Conservation (phyloP, 2,113 vertebrate species). For the Triplophysa siluroides region DNA sequence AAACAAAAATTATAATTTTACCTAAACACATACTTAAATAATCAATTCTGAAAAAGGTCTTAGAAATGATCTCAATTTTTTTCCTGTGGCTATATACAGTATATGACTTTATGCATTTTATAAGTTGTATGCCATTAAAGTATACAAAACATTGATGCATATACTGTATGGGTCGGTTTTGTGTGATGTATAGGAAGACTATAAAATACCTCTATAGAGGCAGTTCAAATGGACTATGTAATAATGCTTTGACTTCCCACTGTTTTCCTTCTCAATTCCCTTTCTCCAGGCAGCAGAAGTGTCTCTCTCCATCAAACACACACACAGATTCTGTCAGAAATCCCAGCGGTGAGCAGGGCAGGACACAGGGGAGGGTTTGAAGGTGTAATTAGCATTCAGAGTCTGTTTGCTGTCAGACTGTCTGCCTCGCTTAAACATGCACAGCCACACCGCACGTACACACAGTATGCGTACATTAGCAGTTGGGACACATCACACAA, state of each 20-base stretch:
- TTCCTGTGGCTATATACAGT: no score
- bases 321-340: conserved; percentile 27
- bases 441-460: background rate
- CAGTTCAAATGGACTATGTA: background rate
- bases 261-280: conserved; percentile 16
- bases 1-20: no score
- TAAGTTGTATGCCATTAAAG: no score
- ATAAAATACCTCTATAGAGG: conserved; percentile 4
- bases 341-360: conserved; percentile 15
- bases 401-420: conserved; percentile 40
- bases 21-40: no score
- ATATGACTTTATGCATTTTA: no score
- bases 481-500: conserved; percentile 7
- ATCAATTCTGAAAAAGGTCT: no score
- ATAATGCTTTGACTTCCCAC: background rate
- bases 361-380: conserved; percentile 38
- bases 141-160: no score
- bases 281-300: background rate
- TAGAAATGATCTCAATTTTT: no score
- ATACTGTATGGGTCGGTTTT: no score
- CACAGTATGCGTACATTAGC: conserved; percentile 4
- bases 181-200: background rate
- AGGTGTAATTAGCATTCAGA: conserved; percentile 50
- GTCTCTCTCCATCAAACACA: background rate
- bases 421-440: conserved; percentile 36